Percentiles rank a stretch among this genome's conserved stretches.
Evolutionary conservation across 2,113 vertebrate species (phyloP).

Genomic region (Nothocercus nigrocapillus): DNA sequence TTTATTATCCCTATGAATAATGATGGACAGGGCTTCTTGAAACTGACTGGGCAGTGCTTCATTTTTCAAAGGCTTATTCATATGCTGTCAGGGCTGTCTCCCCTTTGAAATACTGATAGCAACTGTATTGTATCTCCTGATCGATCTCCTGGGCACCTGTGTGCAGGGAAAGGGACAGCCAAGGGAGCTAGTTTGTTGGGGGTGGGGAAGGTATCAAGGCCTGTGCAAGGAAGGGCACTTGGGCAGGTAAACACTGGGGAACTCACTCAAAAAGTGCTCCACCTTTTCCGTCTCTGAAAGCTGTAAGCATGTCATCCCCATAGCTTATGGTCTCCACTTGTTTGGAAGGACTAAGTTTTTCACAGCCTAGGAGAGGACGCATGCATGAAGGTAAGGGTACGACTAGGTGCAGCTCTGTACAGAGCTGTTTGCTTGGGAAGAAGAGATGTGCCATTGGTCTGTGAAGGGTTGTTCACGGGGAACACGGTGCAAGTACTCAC

Average conservation of each 20-base stretch:
- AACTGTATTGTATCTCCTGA: background rate
- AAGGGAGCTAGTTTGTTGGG: background rate
- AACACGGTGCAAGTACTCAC: accelerated
- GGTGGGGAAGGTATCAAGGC: background rate
- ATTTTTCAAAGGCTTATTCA: slow-evolving; percentile 15
- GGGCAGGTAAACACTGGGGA: background rate
- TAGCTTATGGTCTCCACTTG: background rate
- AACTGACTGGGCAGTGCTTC: background rate
- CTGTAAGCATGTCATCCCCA: background rate
- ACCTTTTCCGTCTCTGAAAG: background rate
- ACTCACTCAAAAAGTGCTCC: background rate
- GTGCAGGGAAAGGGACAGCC: background rate
- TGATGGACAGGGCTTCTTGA: background rate
- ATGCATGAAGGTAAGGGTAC: background rate
- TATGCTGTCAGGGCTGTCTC: background rate
- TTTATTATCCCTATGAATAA: background rate
- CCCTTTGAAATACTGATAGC: background rate
- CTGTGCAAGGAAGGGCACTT: background rate
- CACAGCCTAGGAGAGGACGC: background rate
- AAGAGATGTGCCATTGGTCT: background rate
- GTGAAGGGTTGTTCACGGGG: background rate
- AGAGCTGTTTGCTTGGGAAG: background rate
- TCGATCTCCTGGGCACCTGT: background rate
- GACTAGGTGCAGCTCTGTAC: background rate
- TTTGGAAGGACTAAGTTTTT: background rate